phyloP scores from a whole-genome alignment of 1,140 invertebrate species.

The Trachymyrmex cornetzi region DNA sequence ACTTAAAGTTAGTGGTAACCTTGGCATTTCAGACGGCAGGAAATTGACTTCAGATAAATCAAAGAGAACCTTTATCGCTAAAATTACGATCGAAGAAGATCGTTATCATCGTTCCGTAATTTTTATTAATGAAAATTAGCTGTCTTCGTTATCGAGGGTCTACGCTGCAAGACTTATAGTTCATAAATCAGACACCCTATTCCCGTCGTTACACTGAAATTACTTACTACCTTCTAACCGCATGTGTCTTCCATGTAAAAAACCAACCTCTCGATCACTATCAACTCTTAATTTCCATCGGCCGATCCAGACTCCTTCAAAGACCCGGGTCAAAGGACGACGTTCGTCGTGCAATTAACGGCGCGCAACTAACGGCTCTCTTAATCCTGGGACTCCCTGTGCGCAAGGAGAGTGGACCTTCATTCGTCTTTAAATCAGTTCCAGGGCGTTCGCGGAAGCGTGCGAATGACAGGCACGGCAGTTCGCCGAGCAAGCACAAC shows the following conservation, averaged over 20 bases:
- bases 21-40: background rate
- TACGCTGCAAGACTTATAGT: background rate
- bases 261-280: conserved; percentile 1
- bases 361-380: conserved; percentile 22
- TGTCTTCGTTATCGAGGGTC: conserved; percentile 25
- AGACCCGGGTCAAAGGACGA: conserved; percentile 35
- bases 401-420: conserved; percentile 67
- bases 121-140: conserved; percentile 48
- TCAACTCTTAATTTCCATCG: conserved; percentile 43
- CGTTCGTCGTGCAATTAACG: conserved; percentile 52
- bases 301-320: background rate
- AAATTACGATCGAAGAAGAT: conserved; percentile 28
- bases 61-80: background rate
- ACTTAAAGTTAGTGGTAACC: background rate
- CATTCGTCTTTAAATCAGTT: conserved; percentile 75
- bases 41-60: conserved; percentile 2
- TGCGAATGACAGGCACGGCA: conserved; percentile 66
- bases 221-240: background rate
- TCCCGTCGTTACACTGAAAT: background rate
- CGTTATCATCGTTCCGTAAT: background rate
- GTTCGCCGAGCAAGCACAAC: conserved; percentile 69
- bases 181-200: conserved; percentile 27
- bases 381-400: conserved; percentile 27
- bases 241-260: conserved; percentile 7
- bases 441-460: conserved; percentile 63